These are phyloP conservation scores for Pseudococcus jackbeardsleyi DNA, from an alignment of 2,888 invertebrate genomes.

Conservation along the genomic window DNA sequence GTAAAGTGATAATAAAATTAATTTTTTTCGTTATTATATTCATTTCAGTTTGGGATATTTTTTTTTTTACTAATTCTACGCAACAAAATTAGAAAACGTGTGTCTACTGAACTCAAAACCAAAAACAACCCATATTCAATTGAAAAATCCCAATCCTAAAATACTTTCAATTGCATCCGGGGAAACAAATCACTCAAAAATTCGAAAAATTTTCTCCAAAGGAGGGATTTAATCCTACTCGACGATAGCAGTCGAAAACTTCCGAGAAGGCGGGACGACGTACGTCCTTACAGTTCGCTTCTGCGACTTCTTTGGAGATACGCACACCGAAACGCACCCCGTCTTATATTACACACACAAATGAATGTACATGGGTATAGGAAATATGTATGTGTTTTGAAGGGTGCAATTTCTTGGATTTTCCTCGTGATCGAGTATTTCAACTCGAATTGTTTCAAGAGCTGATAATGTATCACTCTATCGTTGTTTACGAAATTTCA, in stretches of 20 bases:
- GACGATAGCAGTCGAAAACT: constrained; percentile 48
- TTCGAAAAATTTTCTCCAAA: constrained; percentile 8
- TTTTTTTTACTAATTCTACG: too few relatives aligned
- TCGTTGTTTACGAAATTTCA: neutral
- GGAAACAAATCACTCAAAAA: neutral
- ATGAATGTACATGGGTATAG: constrained; percentile 35
- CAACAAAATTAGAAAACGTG: too few relatives aligned
- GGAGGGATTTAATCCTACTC: constrained; percentile 35
- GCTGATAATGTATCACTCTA: constrained; percentile 36
- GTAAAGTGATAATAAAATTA: too few relatives aligned
- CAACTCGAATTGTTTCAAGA: constrained; percentile 26
- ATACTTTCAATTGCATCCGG: neutral
- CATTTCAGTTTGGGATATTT: too few relatives aligned
- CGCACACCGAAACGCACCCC: constrained; percentile 49
- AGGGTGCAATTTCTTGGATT: constrained; percentile 35
- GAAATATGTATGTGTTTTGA: constrained; percentile 35
- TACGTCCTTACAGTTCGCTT: constrained; percentile 11
- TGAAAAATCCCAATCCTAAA: neutral
- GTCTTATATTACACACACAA: constrained; percentile 44
- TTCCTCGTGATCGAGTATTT: constrained; percentile 49
- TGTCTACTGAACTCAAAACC: too few relatives aligned
- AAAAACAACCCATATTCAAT: neutral
- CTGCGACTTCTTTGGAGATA: constrained; percentile 51
- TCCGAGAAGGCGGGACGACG: constrained; percentile 46
- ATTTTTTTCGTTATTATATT: too few relatives aligned